These are phyloP conservation scores for Buceros bicornis DNA, from an alignment of 2,797 vertebrate species.

Conservation along the genomic window DNA sequence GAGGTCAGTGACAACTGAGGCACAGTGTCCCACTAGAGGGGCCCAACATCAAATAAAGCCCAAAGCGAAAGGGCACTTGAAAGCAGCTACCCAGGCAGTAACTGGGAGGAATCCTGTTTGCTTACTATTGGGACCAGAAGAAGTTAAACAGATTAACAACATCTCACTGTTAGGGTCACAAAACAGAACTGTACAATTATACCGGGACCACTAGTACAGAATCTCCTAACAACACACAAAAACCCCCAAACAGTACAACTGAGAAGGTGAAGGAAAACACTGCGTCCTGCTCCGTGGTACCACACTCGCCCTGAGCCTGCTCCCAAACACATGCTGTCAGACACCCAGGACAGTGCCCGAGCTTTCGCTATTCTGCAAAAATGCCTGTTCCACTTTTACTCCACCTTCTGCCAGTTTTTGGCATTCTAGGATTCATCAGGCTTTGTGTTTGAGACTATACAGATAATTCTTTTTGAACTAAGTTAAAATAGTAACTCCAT, in stretches of 20 bases:
- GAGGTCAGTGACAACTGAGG: constrained; percentile 1
- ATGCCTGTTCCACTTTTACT: not conserved
- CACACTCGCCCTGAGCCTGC: not conserved
- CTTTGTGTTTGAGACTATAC: not conserved
- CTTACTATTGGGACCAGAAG: not conserved
- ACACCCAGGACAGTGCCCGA: not conserved
- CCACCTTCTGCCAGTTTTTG: not conserved
- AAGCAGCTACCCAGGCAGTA: not conserved
- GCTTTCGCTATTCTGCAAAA: not conserved
- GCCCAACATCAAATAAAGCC: not conserved
- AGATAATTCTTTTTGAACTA: not conserved
- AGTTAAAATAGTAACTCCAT: not conserved
- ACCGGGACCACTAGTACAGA: not conserved
- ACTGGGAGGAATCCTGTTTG: not conserved
- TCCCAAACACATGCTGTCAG: not conserved
- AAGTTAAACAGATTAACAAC: not conserved
- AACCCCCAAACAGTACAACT: not conserved
- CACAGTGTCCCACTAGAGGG: not conserved
- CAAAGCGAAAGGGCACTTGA: not conserved
- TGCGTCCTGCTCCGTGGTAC: not conserved
- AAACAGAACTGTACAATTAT: not conserved
- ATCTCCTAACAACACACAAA: not conserved
- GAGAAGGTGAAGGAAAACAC: not conserved
- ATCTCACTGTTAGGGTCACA: not conserved
- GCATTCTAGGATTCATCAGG: not conserved